These are phyloP conservation scores for Apteryx mantelli DNA, from an alignment of 2,113 vertebrate genomes.

Conservation along the genomic window DNA sequence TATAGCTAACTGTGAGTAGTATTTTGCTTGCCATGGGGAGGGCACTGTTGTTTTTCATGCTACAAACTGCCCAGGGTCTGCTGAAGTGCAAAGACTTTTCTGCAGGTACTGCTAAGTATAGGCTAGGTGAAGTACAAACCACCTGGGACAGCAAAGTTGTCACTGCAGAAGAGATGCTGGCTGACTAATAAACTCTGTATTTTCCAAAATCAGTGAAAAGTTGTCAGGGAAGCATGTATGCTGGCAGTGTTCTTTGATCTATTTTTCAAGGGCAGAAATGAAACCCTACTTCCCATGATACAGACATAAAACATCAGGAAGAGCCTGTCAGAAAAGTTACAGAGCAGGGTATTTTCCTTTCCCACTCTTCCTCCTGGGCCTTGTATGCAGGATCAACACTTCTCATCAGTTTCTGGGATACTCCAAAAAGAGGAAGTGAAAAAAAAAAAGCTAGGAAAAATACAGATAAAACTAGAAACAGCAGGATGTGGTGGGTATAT, in stretches of 20 bases:
- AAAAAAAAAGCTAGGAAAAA: not conserved
- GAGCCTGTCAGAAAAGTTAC: not conserved
- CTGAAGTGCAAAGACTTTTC: not conserved
- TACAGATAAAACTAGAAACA: not conserved
- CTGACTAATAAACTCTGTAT: not conserved
- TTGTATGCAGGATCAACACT: not conserved
- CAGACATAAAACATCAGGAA: not conserved
- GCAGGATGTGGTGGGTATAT: not conserved
- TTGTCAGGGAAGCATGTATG: not conserved
- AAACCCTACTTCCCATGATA: not conserved
- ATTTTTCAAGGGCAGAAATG: slow-evolving; percentile 12
- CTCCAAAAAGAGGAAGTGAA: not conserved
- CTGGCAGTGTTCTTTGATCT: not conserved
- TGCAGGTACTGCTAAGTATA: not conserved
- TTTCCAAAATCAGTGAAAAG: not conserved
- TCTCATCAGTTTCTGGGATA: not conserved
- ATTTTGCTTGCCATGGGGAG: not conserved
- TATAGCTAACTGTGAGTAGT: not conserved
- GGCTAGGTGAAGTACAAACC: not conserved
- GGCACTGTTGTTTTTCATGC: not conserved
- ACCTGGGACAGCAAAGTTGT: not conserved
- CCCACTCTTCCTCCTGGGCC: not conserved
- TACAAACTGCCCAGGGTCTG: not conserved
- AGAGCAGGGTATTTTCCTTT: not conserved
- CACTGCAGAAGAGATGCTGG: not conserved